These are phyloP conservation scores for Penelope pileata DNA, from an alignment of 2,113 vertebrate species.

Conservation along the genomic window DNA sequence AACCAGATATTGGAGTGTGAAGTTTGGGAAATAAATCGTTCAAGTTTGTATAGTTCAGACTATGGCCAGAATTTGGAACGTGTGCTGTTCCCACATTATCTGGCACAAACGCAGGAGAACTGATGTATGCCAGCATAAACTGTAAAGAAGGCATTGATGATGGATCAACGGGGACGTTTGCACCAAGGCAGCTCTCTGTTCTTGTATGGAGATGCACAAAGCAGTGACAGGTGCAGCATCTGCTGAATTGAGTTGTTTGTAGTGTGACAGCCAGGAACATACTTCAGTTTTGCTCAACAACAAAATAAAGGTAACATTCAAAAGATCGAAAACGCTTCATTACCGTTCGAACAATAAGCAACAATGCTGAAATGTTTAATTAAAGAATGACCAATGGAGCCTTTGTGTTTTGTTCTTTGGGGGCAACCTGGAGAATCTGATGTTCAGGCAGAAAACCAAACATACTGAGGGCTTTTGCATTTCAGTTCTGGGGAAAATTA, in stretches of 20 bases:
- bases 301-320: background rate
- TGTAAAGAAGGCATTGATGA: background rate
- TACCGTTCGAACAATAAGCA: conserved; percentile 33
- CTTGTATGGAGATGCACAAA: conserved; percentile 22
- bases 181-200: conserved; percentile 11
- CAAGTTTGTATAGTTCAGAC: background rate
- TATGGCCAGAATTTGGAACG: background rate
- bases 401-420: background rate
- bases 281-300: conserved; percentile 49
- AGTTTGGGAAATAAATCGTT: background rate
- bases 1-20: background rate
- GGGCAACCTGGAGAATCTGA: background rate
- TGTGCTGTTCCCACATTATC: background rate
- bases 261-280: conserved; percentile 24
- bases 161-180: conserved; percentile 2
- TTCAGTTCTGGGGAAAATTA: background rate
- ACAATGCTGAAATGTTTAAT: background rate
- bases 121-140: background rate
- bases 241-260: conserved; percentile 51
- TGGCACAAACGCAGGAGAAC: background rate
- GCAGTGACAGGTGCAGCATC: conserved; percentile 18
- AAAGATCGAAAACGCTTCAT: conserved; percentile 50
- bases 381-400: conserved; percentile 20
- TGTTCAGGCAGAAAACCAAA: conserved; percentile 26
- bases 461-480: background rate